Base-by-base conservation (phyloP, 2,113 vertebrate genomes). In the Oreamnos americanus region DNA sequence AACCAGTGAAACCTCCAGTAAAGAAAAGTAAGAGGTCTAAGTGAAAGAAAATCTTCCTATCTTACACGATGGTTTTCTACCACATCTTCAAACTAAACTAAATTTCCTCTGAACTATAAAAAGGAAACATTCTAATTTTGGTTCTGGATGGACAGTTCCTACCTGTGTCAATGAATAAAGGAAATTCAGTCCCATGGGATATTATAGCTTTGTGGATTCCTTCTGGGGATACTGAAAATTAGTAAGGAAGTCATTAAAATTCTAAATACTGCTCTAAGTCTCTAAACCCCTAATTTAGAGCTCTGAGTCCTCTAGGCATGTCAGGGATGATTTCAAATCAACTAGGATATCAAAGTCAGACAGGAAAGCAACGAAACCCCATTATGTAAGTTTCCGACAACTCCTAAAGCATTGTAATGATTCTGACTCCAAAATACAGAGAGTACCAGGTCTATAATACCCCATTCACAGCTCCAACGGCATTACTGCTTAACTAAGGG, bases 211-310 rank as follows among this genome's bases (percentile, higher is more conserved):
- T 94, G 86, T n/a, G 74, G 78, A 49, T 76, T 91, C 58, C 45
- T 90, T 83, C 81, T 76, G 53, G 49, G 89, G 47, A 82, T 26
- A 49, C 39, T 81, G 60, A 53, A 86, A 97, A 92, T 94, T 7
- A 79, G 39, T 28, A 82, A 96, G 78, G 64, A 97, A 81, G 51
- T 53, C 86, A 95, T 96, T 90, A 87, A 33, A 94, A 94, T 87
- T 90, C 57, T 62, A 90, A 97, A 94, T 28, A 19, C 49, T 92
- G 47, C 76, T 85, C 17, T 94, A 92, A 87, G 64, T 83, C 39
- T 39, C 86, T 21, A 90, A 89, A 33, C 39, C 53, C 25, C 87
- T 94, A 51, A 92, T 95, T 83, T 92, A 71, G 62, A 83, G 67
- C 5, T 92, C 94, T 64, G 76, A 96, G 55, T 94, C 33, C 53